These are phyloP conservation scores for Pectinophora gossypiella DNA, from an alignment of 1,140 invertebrate genomes.

Conservation along the genomic window DNA sequence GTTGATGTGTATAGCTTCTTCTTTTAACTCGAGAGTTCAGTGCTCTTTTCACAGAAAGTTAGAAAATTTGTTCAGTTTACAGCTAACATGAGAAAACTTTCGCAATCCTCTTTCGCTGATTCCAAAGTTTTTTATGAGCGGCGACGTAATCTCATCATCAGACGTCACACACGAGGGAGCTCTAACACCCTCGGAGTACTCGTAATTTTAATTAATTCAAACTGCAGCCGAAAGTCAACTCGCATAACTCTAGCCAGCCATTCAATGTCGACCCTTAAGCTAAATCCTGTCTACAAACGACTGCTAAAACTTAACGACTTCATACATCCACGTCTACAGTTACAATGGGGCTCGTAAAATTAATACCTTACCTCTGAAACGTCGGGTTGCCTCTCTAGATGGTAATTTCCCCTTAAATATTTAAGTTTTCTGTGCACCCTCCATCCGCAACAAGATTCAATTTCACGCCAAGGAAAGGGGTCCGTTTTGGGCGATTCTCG, in stretches of 20 bases:
- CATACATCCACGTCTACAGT: conserved; percentile 50
- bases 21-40: neutral
- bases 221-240: conserved; percentile 30
- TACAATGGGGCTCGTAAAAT: conserved; percentile 63
- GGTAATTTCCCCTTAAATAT: conserved; percentile 66
- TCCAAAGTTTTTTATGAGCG: conserved; percentile 31
- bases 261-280: conserved; percentile 25
- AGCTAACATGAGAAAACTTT: neutral
- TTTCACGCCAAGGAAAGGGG: conserved; percentile 68
- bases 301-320: conserved; percentile 63
- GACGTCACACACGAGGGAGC: conserved; percentile 19
- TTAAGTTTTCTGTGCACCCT: conserved; percentile 68
- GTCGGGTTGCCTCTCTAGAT: conserved; percentile 50
- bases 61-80: neutral
- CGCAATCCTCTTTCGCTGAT: conserved; percentile 11
- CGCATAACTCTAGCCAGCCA: conserved; percentile 19
- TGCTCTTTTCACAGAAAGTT: neutral
- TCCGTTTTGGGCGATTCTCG: conserved; percentile 52
- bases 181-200: conserved; percentile 20
- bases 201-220: conserved; percentile 58
- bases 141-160: conserved; percentile 29
- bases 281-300: conserved; percentile 48
- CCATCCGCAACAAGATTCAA: conserved; percentile 70
- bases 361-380: conserved; percentile 64
- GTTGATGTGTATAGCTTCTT: too few relatives aligned